Percentiles rank a stretch among this genome's conserved stretches.
Evolutionary conservation across 2,113 vertebrate genomes (phyloP).

Genomic region (Rattus norvegicus): GRCr8 NC_086026.1:75351501-75352000

Average conservation of each 20-base stretch:
- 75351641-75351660: conserved; percentile 52
- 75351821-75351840: background rate
- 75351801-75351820: background rate
- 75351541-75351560: conserved; percentile 24
- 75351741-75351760: background rate
- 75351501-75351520: background rate
- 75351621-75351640: conserved; percentile 47
- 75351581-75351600: conserved; percentile 45
- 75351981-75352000: no score
- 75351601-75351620: background rate
- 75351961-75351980: no score
- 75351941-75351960: no score
- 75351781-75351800: background rate
- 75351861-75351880: background rate
- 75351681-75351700: background rate
- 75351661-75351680: background rate
- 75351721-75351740: background rate
- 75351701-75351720: background rate
- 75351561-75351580: conserved; percentile 44
- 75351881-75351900: no score
- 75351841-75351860: background rate
- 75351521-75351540: background rate
- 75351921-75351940: no score
- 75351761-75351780: background rate
- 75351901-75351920: no score